Evolutionary conservation across 1,140 invertebrate genomes (phyloP).

Genomic region (Drosophila nasuta): DNA sequence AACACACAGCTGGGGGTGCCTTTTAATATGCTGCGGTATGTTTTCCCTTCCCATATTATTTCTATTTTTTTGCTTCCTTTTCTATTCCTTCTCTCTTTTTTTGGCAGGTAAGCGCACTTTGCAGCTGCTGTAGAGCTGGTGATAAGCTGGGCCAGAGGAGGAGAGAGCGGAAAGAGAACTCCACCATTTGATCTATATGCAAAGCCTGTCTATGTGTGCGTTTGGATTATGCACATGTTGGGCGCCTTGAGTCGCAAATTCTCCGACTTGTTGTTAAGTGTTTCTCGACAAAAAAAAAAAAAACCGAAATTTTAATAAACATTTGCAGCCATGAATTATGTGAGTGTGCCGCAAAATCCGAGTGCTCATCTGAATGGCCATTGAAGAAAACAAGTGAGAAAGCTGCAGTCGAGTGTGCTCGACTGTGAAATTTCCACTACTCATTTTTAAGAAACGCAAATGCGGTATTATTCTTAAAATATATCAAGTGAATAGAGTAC

Average conservation of each 20-base stretch:
- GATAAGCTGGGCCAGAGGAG: slow-evolving; percentile 61
- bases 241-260: slow-evolving; percentile 48
- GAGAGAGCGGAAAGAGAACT: neutral
- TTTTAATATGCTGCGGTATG: slow-evolving; percentile 76
- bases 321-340: slow-evolving; percentile 65
- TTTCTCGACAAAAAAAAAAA: slow-evolving; percentile 22
- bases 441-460: too few species aligned
- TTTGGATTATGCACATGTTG: slow-evolving; percentile 74
- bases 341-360: slow-evolving; percentile 2
- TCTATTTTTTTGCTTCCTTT: slow-evolving; percentile 26
- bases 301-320: slow-evolving; percentile 58
- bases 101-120: slow-evolving; percentile 63
- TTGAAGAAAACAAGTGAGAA: slow-evolving; percentile 5
- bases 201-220: slow-evolving; percentile 30
- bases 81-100: neutral
- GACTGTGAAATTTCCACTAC: too few species aligned
- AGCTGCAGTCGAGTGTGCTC: too few species aligned
- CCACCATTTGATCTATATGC: slow-evolving; percentile 61
- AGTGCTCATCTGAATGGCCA: slow-evolving; percentile 20
- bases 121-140: slow-evolving; percentile 55
- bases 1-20: slow-evolving; percentile 63
- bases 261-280: slow-evolving; percentile 50
- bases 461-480: too few species aligned
- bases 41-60: slow-evolving; percentile 39
- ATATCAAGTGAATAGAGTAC: too few species aligned